Percentiles rank a stretch among this genome's conserved stretches.
Evolutionary conservation across 1,140 invertebrate species (phyloP).

Genomic region (Whitmania pigra): DNA sequence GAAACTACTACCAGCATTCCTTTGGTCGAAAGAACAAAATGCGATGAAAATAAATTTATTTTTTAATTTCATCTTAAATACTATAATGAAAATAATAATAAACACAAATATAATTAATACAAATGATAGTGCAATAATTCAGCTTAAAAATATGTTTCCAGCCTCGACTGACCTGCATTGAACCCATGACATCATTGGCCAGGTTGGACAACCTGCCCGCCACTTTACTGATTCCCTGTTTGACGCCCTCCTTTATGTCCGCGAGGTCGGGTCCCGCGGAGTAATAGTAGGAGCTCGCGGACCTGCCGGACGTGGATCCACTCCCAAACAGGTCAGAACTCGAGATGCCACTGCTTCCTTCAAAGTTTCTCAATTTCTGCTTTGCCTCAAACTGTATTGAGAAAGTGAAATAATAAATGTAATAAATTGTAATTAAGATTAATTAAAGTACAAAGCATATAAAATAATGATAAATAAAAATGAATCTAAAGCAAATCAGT

Average conservation of each 20-base stretch:
- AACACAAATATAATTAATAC: no score
- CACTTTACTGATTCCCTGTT: conserved; percentile 78
- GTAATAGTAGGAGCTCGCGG: conserved; percentile 25
- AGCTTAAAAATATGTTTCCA: no score
- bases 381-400: conserved; percentile 51
- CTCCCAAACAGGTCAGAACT: conserved; percentile 87
- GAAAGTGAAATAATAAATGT: neutral
- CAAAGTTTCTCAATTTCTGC: conserved; percentile 60
- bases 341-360: conserved; percentile 64
- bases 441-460: no score
- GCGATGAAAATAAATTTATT: no score
- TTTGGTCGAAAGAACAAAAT: no score
- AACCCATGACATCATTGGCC: conserved; percentile 83
- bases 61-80: no score
- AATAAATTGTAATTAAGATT: no score
- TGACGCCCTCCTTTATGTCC: conserved; percentile 88
- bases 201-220: conserved; percentile 81
- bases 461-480: neutral
- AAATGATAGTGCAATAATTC: no score
- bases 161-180: conserved; percentile 56
- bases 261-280: conserved; percentile 63
- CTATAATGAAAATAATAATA: no score
- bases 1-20: no score
- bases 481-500: neutral
- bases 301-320: conserved; percentile 23